Conservation (phyloP, 1,140 invertebrate species). For the Agrilus planipennis region DNA sequence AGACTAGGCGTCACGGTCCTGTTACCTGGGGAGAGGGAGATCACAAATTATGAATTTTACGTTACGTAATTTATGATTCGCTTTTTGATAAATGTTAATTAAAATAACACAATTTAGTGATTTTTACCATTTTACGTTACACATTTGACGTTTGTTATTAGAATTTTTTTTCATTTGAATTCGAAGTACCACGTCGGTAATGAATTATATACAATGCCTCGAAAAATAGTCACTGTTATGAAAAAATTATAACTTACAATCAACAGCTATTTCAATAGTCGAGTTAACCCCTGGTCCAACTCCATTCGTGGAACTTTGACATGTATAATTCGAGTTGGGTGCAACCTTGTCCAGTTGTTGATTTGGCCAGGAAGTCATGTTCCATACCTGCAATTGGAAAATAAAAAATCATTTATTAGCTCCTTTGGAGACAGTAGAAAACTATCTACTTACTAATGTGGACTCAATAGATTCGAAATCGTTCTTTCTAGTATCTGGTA, state of each 20-base stretch:
- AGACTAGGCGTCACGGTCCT: too few relatives aligned
- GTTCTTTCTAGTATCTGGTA: constrained; percentile 58
- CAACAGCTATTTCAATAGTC: constrained; percentile 70
- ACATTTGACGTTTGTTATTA: too few relatives aligned
- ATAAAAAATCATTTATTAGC: not conserved
- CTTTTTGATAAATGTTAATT: too few relatives aligned
- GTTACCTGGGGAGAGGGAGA: too few relatives aligned
- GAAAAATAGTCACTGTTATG: too few relatives aligned
- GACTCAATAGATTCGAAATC: constrained; percentile 81
- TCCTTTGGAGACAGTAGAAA: not conserved
- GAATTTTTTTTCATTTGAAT: too few relatives aligned
- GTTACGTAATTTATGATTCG: too few relatives aligned
- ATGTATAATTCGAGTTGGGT: constrained; percentile 76
- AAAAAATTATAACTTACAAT: constrained; percentile 80
- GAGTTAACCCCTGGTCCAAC: constrained; percentile 62
- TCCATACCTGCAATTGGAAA: constrained; percentile 41
- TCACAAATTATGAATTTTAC: too few relatives aligned
- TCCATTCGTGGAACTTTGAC: constrained; percentile 64
- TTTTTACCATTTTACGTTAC: too few relatives aligned
- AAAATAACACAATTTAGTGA: too few relatives aligned
- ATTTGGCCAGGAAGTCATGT: constrained; percentile 70
- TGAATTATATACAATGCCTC: too few relatives aligned
- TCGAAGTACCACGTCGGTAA: too few relatives aligned
- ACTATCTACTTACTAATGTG: constrained; percentile 46
- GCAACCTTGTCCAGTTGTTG: constrained; percentile 58